phyloP scores from a whole-genome alignment of 2,888 invertebrate genomes.

The Emmelina monodactyla region DNA sequence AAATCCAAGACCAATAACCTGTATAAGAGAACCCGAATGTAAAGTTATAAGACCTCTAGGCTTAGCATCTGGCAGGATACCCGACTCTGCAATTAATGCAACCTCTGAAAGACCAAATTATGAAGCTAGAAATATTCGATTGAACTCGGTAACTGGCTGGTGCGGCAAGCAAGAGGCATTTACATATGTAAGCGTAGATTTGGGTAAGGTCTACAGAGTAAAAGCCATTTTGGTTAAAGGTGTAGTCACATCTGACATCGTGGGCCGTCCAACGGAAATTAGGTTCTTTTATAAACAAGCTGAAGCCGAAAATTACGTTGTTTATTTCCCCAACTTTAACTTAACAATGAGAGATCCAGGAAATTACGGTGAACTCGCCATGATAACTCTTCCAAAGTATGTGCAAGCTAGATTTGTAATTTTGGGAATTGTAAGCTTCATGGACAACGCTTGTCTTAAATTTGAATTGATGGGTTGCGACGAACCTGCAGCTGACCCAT shows the following conservation, averaged over 20 bases:
- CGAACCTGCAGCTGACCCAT: conserved; percentile 80
- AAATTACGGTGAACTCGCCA: conserved; percentile 93
- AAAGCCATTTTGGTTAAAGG: conserved; percentile 94
- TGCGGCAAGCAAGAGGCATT: conserved; percentile 97
- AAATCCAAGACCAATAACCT: conserved; percentile 88
- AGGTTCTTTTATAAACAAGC: conserved; percentile 96
- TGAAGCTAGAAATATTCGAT: conserved; percentile 86
- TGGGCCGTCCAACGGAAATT: conserved; percentile 95
- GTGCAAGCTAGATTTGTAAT: conserved; percentile 94
- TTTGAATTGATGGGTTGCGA: conserved; percentile 97
- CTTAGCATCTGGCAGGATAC: conserved; percentile 88
- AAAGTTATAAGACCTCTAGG: conserved; percentile 91
- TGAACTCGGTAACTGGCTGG: conserved; percentile 95
- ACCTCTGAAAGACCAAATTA: conserved; percentile 93
- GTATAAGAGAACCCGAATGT: conserved; percentile 92
- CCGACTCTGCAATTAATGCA: conserved; percentile 94
- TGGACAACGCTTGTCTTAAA: conserved; percentile 95
- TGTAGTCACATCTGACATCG: conserved; percentile 93
- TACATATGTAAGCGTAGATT: conserved; percentile 93
- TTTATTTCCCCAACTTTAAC: conserved; percentile 96
- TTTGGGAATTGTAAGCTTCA: conserved; percentile 93
- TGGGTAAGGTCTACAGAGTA: conserved; percentile 91
- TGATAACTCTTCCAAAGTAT: conserved; percentile 93
- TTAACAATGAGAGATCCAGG: conserved; percentile 95
- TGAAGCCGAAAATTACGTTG: conserved; percentile 93